Base-by-base conservation (phyloP, 1,140 invertebrate genomes). In the Palaemon carinicauda region DNA sequence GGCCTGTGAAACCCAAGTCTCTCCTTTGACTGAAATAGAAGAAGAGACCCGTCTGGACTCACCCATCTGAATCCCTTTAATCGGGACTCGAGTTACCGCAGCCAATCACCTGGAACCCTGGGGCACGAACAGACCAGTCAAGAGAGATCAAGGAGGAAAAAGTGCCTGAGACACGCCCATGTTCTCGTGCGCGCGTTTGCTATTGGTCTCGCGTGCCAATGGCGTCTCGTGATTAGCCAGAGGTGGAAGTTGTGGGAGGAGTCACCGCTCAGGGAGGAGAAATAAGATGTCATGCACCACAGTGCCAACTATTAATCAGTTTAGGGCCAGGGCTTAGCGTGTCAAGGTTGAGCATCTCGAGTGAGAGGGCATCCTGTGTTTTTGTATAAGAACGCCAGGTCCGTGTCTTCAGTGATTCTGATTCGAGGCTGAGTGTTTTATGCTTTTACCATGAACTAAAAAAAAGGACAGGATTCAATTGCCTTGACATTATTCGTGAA, bases 261-360 rank as follows among this genome's bases (percentile, higher is more conserved):
- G 82, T 21, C 82, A 50, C 9, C 15, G 12, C 19, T 60, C 17
- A 50, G 53, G 21, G 73, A 41, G 81, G 81, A 27, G 60, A 51
- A 24, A 54, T 29, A 54, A 75, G 52, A 56, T 77, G 71, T 77
- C 71, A 50, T 31, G 17, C 33, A 29, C 5, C 50, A 31, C 51
- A 77, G 71, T 83, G 82, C 82, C 82, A 83, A 77, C 82, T 60
- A 83, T 83, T 77, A 83, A 77, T 83, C 82, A 83, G 82, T 83
- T 60, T 83, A 83, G 33, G 71, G 82, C 82, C 82, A 56, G 50
- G 41, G 41, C 41, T 41, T 41, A 41, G 41, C 41, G 41, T 41
- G 41, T 41, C 41, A 41, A 41, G 41, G 5, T 41, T 41, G 41
- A 12, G 41, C 41, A 60, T 31, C 73, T 50, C 77, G 82, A 83